phyloP scores from a whole-genome alignment of 92 coral and sea anemone species.

The Nematostella vectensis region DNA sequence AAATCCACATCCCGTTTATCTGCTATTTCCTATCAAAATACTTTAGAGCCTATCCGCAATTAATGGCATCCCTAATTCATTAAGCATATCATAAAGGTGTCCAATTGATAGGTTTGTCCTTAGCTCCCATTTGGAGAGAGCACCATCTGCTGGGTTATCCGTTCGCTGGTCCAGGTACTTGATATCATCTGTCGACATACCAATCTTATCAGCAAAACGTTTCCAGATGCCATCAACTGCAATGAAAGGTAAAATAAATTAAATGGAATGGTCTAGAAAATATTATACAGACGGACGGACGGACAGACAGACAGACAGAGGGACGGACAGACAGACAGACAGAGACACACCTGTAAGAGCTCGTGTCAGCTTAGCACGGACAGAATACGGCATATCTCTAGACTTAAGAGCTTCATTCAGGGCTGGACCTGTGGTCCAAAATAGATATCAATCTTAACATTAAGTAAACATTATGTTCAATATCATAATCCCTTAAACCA shows the following conservation, averaged over 20 bases:
- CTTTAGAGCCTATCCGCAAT: slow-evolving; percentile 59
- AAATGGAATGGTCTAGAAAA: neutral
- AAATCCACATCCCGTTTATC: no score
- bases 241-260: slow-evolving; percentile 1
- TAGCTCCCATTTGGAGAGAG: slow-evolving; percentile 68
- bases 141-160: slow-evolving; percentile 74
- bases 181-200: slow-evolving; percentile 17
- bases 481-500: no score
- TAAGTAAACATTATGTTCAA: no score
- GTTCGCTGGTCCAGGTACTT: slow-evolving; percentile 25
- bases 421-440: slow-evolving; percentile 70
- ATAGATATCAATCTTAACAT: no score
- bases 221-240: slow-evolving; percentile 61
- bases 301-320: no score
- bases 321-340: no score
- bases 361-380: slow-evolving; percentile 33
- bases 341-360: neutral
- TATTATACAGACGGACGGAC: no score
- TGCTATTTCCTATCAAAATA: no score
- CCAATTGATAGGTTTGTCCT: slow-evolving; percentile 56
- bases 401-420: slow-evolving; percentile 23
- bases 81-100: slow-evolving; percentile 56
- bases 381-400: slow-evolving; percentile 43
- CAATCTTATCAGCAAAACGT: slow-evolving; percentile 37
- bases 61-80: slow-evolving; percentile 24